Evolutionary conservation across 2,113 vertebrate genomes (phyloP).

Genomic region (Chionis minor): DNA sequence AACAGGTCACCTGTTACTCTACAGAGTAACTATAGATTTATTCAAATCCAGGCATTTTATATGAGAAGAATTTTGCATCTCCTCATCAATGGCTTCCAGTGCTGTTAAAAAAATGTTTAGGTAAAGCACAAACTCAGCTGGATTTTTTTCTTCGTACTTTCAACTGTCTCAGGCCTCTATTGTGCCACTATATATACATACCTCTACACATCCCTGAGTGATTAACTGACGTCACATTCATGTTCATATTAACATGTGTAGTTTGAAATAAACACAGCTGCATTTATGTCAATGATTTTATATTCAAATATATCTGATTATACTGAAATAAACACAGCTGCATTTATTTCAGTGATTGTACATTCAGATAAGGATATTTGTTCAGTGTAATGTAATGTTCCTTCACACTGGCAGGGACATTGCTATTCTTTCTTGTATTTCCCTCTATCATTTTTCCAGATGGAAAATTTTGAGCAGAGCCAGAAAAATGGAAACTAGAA

Average conservation of each 20-base stretch:
- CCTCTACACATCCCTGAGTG: neutral
- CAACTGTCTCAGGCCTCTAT: neutral
- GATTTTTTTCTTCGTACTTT: neutral
- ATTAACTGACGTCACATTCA: conserved; percentile 26
- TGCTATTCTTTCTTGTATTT: conserved; percentile 56
- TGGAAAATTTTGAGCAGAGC: conserved; percentile 44
- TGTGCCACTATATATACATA: neutral
- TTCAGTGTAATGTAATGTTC: conserved; percentile 55
- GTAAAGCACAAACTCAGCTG: neutral
- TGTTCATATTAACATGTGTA: conserved; percentile 61
- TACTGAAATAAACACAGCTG: conserved; percentile 68
- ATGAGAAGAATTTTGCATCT: neutral
- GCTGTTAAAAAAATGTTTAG: neutral
- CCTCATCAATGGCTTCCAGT: neutral
- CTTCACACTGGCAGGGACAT: conserved; percentile 54
- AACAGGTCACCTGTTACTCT: conserved; percentile 14
- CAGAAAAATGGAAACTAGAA: conserved; percentile 30
- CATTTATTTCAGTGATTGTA: conserved; percentile 68
- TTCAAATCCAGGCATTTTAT: neutral
- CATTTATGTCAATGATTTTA: conserved; percentile 63
- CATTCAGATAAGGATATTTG: conserved; percentile 64
- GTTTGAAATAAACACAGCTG: conserved; percentile 61
- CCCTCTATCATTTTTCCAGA: conserved; percentile 56
- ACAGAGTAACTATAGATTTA: neutral
- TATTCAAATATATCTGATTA: conserved; percentile 70